These are phyloP conservation scores for Ptycholaimellus sp. DNA, from an alignment of 2,888 invertebrate genomes.

Conservation along the genomic window DNA sequence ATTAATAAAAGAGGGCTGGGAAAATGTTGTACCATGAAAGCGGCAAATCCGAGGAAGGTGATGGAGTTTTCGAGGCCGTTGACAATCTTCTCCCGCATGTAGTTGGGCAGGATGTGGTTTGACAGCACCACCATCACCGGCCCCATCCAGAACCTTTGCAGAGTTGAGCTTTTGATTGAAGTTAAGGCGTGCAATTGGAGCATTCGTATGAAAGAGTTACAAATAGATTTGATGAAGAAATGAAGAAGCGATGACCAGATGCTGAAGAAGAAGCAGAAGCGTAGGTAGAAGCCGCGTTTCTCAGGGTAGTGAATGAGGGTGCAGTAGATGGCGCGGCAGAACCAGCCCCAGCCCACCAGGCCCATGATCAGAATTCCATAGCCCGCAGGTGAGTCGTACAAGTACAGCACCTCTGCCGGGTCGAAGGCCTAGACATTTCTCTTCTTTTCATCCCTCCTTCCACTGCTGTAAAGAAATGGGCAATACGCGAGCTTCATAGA, in stretches of 20 bases:
- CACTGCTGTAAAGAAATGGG: too few relatives aligned
- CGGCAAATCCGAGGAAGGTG: conserved; percentile 40
- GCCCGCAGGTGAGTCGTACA: conserved; percentile 69
- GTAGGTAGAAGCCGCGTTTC: conserved; percentile 54
- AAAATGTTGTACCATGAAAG: conserved; percentile 39
- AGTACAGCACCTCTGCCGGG: conserved; percentile 59
- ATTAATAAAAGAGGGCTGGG: conserved; percentile 12
- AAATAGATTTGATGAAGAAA: too few relatives aligned
- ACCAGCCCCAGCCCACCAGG: conserved; percentile 53
- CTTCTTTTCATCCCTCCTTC: conserved; percentile 16
- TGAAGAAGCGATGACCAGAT: conserved; percentile 41
- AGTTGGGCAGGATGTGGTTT: conserved; percentile 50
- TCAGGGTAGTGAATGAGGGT: conserved; percentile 58
- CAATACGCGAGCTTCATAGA: too few relatives aligned
- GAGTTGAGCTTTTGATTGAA: too few relatives aligned
- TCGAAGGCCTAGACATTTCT: conserved; percentile 45
- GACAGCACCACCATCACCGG: conserved; percentile 51
- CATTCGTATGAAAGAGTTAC: too few relatives aligned
- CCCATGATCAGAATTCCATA: conserved; percentile 51
- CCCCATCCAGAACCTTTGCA: conserved; percentile 48
- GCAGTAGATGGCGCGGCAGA: conserved; percentile 42
- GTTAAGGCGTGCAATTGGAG: too few relatives aligned
- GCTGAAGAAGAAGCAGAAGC: conserved; percentile 53
- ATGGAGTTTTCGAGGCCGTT: conserved; percentile 42
- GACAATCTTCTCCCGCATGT: conserved; percentile 49